Conservation (phyloP, 92 coral and sea anemone genomes). For the Parazoanthus swiftii region DNA sequence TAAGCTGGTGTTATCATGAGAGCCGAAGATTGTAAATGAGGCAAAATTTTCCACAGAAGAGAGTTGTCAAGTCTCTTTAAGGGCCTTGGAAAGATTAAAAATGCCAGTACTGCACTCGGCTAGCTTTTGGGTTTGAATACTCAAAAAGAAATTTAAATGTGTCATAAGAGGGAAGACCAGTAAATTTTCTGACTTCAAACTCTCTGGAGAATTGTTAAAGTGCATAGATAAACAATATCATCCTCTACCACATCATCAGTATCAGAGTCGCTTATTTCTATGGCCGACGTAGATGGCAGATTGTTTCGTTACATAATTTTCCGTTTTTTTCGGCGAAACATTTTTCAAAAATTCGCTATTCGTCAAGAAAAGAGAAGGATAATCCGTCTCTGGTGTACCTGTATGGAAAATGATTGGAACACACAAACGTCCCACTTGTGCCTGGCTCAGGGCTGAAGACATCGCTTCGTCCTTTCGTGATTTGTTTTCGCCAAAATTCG, state of each 20-base stretch:
- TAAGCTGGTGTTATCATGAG: too few species aligned
- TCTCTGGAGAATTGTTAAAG: conserved; percentile 10
- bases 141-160: conserved; percentile 29
- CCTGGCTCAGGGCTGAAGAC: conserved; percentile 43
- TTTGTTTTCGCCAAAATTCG: conserved; percentile 43
- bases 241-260: not conserved
- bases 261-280: not conserved
- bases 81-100: too few species aligned
- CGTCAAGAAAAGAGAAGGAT: conserved; percentile 18
- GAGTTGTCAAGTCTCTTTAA: too few species aligned
- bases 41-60: too few species aligned
- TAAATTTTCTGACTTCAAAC: conserved; percentile 4
- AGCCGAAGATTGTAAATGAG: too few species aligned
- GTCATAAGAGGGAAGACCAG: conserved; percentile 12
- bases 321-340: conserved; percentile 2
- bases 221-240: not conserved
- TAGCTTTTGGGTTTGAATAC: conserved; percentile 10
- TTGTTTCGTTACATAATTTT: too few species aligned
- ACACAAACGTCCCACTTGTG: conserved; percentile 32
- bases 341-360: not conserved
- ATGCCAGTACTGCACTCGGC: conserved; percentile 7
- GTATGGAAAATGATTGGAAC: conserved; percentile 34
- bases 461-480: conserved; percentile 43
- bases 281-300: not conserved
- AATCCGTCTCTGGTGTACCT: conserved; percentile 27